Percentiles rank a stretch among this genome's conserved stretches.
phyloP scores from a whole-genome alignment of 2,797 vertebrate species.

The Enteromius afrohamiltoni region DNA sequence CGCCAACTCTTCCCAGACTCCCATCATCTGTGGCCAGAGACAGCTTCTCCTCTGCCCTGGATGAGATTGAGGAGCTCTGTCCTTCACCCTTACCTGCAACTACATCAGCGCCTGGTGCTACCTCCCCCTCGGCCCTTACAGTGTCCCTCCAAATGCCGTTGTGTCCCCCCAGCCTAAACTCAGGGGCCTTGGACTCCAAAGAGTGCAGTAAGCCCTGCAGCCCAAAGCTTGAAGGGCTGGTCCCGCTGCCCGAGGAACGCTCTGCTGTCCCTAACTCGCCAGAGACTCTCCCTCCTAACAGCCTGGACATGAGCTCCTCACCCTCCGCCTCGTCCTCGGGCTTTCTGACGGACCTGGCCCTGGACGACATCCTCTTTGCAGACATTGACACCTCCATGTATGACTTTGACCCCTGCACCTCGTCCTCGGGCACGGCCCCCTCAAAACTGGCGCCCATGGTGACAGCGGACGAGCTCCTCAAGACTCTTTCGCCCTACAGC shows the following conservation, averaged over 20 bases:
- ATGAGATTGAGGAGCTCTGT: slow-evolving; percentile 91
- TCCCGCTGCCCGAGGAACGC: slow-evolving; percentile 75
- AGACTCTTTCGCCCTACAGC: slow-evolving; percentile 90
- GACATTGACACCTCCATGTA: slow-evolving; percentile 99
- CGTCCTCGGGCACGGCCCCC: slow-evolving; percentile 76
- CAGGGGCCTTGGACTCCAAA: slow-evolving; percentile 71
- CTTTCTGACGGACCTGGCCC: slow-evolving; percentile 95
- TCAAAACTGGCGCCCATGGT: slow-evolving; percentile 91
- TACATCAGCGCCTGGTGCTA: slow-evolving; percentile 80
- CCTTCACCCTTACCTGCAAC: slow-evolving; percentile 75
- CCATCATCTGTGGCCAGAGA: slow-evolving; percentile 77
- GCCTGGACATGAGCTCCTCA: slow-evolving; percentile 84
- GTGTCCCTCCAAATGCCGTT: slow-evolving; percentile 62
- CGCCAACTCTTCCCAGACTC: slow-evolving; percentile 70
- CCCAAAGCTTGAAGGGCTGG: slow-evolving; percentile 79
- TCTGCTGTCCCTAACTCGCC: slow-evolving; percentile 55
- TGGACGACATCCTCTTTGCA: slow-evolving; percentile 97
- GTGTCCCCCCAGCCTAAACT: slow-evolving; percentile 50
- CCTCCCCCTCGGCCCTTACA: slow-evolving; percentile 80
- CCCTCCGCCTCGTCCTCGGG: slow-evolving; percentile 86
- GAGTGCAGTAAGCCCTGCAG: slow-evolving; percentile 73
- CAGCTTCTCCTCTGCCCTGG: slow-evolving; percentile 88
- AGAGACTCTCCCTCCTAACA: slow-evolving; percentile 81
- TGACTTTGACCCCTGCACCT: slow-evolving; percentile 95
- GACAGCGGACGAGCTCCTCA: slow-evolving; percentile 93